Evolutionary conservation across 2,888 invertebrate species (phyloP), one percentile per base, ranked within the genome.

Genomic region (Craniophora ligustri): DNA sequence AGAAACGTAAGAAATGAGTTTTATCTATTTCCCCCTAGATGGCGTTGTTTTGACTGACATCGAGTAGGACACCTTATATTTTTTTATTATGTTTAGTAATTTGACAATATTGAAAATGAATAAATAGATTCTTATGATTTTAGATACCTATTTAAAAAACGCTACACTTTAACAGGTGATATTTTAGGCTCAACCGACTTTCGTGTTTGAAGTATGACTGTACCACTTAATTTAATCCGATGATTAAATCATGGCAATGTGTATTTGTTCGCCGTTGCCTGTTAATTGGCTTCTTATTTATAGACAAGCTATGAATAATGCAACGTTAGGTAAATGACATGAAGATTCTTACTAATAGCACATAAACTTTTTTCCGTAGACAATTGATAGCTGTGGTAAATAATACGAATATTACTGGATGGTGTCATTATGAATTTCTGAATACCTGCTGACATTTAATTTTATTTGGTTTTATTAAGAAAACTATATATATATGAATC

Each of bases 231-330:
- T 54, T 54, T 46, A 55, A 65, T 53, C 18, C 18, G 40, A 44
- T 53, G 51, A 64, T 58, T 49, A 40, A 65, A 64, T 53, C 68
- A 62, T 57, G 15, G 34, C 44, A 48, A 21, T 53, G 44, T 23
- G 34, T 38, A 48, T 44, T 62, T 35, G 41, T 14, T 35, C 15
- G 14, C 46, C 26, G 38, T 42, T 18, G 51, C 65, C 42, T 53
- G 59, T 56, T 64, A 55, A 56, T 55, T 70, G 31, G 21, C 51
- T 49, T 32, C 30, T 50, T 67, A 69, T 69, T 47, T 49, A 65
- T 39, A 67, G 48, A 36, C 31, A 6, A 16, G 49, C 38, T 39
- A 60, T 65, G 60, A 60, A 67, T 67, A 60, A 65, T 67, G 49
- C 40, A 65, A 39, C 19, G 21, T 47, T 44, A 50, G 51, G 59